Evolutionary conservation across 2,888 invertebrate genomes (phyloP), one percentile per base, ranked within the genome.

Genomic region (Amphipoea oculea): DNA sequence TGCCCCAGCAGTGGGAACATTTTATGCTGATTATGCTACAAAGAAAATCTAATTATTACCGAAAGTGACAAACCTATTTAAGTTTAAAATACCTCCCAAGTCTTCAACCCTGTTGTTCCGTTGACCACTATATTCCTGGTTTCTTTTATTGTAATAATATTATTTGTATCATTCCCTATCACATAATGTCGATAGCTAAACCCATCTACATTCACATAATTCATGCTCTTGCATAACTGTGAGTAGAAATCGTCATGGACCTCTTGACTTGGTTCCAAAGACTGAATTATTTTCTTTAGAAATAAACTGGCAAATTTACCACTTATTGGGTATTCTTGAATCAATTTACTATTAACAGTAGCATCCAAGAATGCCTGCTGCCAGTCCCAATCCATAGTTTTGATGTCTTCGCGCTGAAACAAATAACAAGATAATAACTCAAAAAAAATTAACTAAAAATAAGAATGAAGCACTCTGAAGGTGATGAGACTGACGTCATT

Each of bases 71-170:
- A 84, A 87, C 74, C 73, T 84, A 80, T 45, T 42, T 14, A 69
- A 73, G 17, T 48, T 76, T 73, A 54, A 79, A 78, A 88, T 95
- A 98, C 98, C 97, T 98, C 98, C 98, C 98, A 98, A 89, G 98
- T 98, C 87, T 97, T 97, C 88, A 98, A 95, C 48, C 98, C 98
- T 29, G 98, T 99, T 40, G 98, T 98, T 51, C 98, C 98, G 93
- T 98, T 97, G 0, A 98, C 97, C 86, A 98, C 98, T 91, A 98
- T 97, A 91, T 97, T 98, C 78, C 97, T 97, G 79, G 98, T 98
- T 94, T 98, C 98, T 87, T 97, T 97, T 73, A 98, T 94, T 23
- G 97, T 98, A 57, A 98, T 94, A 60, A 95, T 92, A 84, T 92
- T 93, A 86, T 79, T 87, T 65, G 92, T 82, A 76, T 94, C 91